Base-by-base conservation (phyloP, 2,113 vertebrate genomes). In the Lophotis ruficrista region DNA sequence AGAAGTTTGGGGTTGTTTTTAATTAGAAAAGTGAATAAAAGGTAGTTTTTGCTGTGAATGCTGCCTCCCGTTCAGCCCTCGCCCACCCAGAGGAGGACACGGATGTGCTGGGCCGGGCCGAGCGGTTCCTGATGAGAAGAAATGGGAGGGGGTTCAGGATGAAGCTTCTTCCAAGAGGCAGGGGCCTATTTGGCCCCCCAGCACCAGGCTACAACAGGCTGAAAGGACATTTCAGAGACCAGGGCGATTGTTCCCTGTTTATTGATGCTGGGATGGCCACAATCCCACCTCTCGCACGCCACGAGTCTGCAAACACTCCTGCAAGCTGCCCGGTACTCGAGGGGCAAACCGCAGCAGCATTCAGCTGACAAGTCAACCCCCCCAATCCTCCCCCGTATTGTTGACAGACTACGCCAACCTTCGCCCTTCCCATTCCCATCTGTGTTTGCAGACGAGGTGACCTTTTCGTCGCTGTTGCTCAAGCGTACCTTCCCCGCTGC, bases 221-320 rank as follows among this genome's bases (percentile, higher is more conserved):
- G 10, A 19, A 20, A 2, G 31, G 64, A 16, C 1, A 15, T 60
- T 76, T 41, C 0, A 1, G 48, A 16, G 35, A n/a, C 38, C 50
- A 21, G 2, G 1, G 38, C 14, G 2, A 1, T 9, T 73, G n/a
- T 65, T 82, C 57, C 47, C 48, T 9, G 5, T 4, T 33, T 31
- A 23, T 0, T 5, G 78, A 9, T 1, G 25, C 66, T 83, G 30
- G 7, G 24, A 2, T 4, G 1, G 1, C 76, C 50, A 41, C 73
- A 35, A 15, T 14, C 76, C 66, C 79, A 48, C 30, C 45, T 38
- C 86, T 68, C 62, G 15, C 53, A 9, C 4, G 37, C 37, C 82
- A 38, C 7, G 0, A 45, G 31, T 0, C 51, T 13, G 38, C 72
- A 87, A 17, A 54, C 64, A 66, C 18, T 15, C 87, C 3, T 47